Percentiles rank a stretch among this genome's conserved stretches.
Conservation (phyloP, 2,888 invertebrate species). For the Eilema caniola region DNA sequence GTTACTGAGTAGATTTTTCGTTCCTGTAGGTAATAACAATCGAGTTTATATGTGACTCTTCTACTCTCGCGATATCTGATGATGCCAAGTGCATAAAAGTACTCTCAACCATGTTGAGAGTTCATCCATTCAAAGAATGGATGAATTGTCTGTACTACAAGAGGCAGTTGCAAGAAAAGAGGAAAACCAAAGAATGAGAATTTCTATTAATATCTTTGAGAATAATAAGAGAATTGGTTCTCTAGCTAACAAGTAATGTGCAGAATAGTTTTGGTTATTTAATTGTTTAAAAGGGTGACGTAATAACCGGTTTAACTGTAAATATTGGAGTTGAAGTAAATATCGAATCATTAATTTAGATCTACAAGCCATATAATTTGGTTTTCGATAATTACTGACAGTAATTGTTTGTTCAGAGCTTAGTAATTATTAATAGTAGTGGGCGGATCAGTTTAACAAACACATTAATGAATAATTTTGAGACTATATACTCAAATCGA, state of each 20-base stretch:
- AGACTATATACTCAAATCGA: too few relatives aligned
- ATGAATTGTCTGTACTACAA: too few relatives aligned
- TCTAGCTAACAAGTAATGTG: background rate
- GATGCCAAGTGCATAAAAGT: too few relatives aligned
- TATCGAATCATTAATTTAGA: background rate
- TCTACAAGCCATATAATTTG: background rate
- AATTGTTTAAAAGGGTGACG: background rate
- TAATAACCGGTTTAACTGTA: background rate
- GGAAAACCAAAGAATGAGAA: too few relatives aligned
- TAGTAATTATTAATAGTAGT: background rate
- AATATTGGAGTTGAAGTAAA: background rate
- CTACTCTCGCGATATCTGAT: too few relatives aligned
- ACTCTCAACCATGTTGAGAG: too few relatives aligned
- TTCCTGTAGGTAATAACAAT: too few relatives aligned
- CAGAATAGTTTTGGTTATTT: slow-evolving; percentile 1
- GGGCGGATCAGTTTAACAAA: background rate
- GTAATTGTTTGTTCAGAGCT: background rate
- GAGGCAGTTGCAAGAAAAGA: too few relatives aligned
- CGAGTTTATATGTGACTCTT: too few relatives aligned
- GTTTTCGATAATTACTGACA: background rate
- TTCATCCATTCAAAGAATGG: too few relatives aligned
- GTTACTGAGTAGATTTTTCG: background rate
- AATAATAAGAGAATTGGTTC: too few relatives aligned
- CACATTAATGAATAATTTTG: background rate
- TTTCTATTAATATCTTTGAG: too few relatives aligned